A percentile compares a stretch with the other conserved stretches of the same genome.
These are phyloP conservation scores for Pocillopora grandis DNA, from an alignment of 92 coral and sea anemone genomes.

Conservation along the genomic window DNA sequence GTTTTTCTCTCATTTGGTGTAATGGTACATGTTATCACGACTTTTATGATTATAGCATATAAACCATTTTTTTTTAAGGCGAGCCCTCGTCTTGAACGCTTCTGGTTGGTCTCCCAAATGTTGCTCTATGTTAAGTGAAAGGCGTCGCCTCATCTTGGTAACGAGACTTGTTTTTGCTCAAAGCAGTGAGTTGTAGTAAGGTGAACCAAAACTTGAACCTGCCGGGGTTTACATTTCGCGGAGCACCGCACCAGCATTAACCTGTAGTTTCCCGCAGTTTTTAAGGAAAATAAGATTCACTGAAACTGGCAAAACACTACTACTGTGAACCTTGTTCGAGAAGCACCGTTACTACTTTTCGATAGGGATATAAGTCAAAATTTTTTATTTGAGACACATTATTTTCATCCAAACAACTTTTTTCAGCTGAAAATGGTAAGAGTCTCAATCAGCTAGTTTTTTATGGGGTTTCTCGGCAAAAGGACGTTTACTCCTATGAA, in stretches of 20 bases:
- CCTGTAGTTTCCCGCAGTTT: constrained; percentile 23
- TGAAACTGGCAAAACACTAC: constrained; percentile 1
- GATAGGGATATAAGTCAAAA: constrained; percentile 3
- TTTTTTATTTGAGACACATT: not conserved
- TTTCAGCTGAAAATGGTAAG: not conserved
- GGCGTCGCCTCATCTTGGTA: not conserved
- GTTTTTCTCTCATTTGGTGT: too few species aligned
- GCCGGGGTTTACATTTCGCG: constrained; percentile 8
- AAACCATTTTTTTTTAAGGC: too few species aligned
- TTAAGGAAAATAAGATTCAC: not conserved
- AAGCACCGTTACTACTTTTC: constrained; percentile 26
- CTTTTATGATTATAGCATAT: too few species aligned
- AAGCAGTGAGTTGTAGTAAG: too few species aligned
- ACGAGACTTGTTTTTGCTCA: not conserved
- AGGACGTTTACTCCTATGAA: too few species aligned
- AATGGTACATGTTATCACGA: too few species aligned
- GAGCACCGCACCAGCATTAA: constrained; percentile 8
- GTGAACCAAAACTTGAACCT: not conserved
- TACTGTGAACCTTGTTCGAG: constrained; percentile 21
- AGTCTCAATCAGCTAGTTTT: not conserved
- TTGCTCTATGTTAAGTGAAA: not conserved
- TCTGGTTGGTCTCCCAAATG: not conserved
- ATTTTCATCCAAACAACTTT: not conserved
- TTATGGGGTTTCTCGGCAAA: not conserved
- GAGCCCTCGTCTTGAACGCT: not conserved